Conservation (phyloP, 2,797 vertebrate species). For the Masticophis lateralis region DNA sequence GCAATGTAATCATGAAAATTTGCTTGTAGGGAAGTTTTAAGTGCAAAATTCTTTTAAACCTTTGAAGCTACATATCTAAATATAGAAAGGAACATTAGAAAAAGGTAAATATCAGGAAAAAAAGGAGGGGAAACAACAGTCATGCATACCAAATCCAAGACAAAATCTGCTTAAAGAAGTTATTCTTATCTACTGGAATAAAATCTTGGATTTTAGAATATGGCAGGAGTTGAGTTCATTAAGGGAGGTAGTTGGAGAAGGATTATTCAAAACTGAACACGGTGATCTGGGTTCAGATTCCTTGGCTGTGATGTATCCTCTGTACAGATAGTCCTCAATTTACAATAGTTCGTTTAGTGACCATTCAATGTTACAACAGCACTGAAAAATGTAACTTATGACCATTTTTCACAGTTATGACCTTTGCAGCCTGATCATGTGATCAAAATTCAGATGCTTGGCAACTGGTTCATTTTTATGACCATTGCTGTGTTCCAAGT, state of each 20-base stretch:
- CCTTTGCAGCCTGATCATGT: too few species aligned
- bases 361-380: too few species aligned
- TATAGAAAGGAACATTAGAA: not conserved
- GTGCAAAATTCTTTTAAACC: not conserved
- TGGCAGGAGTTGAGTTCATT: not conserved
- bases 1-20: not conserved
- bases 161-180: not conserved
- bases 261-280: not conserved
- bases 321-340: not conserved
- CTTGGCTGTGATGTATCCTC: not conserved
- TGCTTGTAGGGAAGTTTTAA: not conserved
- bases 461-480: too few species aligned
- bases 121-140: not conserved
- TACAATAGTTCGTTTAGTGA: too few species aligned
- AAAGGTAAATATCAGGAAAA: not conserved
- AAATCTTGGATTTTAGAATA: not conserved
- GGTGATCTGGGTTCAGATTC: not conserved
- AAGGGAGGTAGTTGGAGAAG: not conserved
- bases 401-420: too few species aligned
- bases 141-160: not conserved
- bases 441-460: too few species aligned
- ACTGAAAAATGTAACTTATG: too few species aligned
- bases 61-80: not conserved
- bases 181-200: not conserved
- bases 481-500: too few species aligned